These are phyloP conservation scores for Malachius bipustulatus DNA, from an alignment of 2,888 invertebrate species.

Conservation along the genomic window DNA sequence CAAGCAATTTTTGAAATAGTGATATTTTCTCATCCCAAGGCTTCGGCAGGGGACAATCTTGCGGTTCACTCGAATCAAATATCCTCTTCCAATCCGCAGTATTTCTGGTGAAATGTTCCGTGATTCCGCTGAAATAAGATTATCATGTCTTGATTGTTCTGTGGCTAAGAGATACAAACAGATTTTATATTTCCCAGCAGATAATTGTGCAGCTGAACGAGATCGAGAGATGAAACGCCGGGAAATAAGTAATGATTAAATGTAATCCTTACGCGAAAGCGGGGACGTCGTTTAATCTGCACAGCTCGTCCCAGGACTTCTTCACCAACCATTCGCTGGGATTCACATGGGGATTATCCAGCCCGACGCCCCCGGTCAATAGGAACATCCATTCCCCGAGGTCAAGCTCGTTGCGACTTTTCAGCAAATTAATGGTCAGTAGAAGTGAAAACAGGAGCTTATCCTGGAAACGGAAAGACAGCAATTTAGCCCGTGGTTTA, in stretches of 20 bases:
- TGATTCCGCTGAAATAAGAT: too few species aligned
- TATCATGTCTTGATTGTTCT: background rate
- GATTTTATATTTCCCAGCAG: background rate
- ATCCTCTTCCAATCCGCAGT: slow-evolving; percentile 54
- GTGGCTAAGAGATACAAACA: slow-evolving; percentile 1
- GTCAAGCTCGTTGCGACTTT: slow-evolving; percentile 47
- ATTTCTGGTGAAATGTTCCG: slow-evolving; percentile 49
- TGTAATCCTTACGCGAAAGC: slow-evolving; percentile 38
- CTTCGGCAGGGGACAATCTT: slow-evolving; percentile 52
- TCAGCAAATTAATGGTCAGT: slow-evolving; percentile 57
- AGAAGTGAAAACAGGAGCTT: slow-evolving; percentile 80
- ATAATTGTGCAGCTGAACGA: too few species aligned
- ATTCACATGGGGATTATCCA: slow-evolving; percentile 61
- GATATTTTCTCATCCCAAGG: slow-evolving; percentile 54
- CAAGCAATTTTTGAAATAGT: slow-evolving; percentile 61
- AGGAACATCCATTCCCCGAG: slow-evolving; percentile 71
- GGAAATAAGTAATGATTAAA: too few species aligned
- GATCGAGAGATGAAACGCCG: background rate
- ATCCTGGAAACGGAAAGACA: slow-evolving; percentile 47
- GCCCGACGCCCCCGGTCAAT: slow-evolving; percentile 71
- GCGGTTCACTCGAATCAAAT: slow-evolving; percentile 67
- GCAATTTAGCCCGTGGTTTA: too few species aligned
- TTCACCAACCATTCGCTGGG: slow-evolving; percentile 59
- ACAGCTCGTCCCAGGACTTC: slow-evolving; percentile 69
- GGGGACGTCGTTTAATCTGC: slow-evolving; percentile 46